Evolutionary conservation across 2,113 vertebrate species (phyloP), one percentile per base, ranked within the genome.

Genomic region (Antigone vipio): DNA sequence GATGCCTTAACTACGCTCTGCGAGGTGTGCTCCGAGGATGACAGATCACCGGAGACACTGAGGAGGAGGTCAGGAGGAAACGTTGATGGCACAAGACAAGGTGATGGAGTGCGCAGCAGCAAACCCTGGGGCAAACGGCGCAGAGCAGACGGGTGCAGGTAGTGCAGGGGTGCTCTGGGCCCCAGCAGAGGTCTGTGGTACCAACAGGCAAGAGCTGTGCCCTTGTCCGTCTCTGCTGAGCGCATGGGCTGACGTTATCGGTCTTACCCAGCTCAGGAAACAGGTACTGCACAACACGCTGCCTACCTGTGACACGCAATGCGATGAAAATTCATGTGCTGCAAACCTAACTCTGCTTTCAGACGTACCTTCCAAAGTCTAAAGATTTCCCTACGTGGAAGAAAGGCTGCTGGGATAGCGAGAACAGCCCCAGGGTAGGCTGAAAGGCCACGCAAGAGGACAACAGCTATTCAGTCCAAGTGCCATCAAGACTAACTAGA

Each of bases 221-320:
- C 50, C 55, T 58, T 17, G 15, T 58, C 34, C 9, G 29, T n/a
- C 26, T 30, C 75, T 88, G 76, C 55, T 59, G 75, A 64, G 71
- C 3, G 1, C 10, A 9, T 1, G 1, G 55, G 58, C 58, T 78
- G 86, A 38, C 26, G 52, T 29, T 53, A 50, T 22, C 8, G 0
- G 45, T 55, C 23, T 72, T 11, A 50, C n/a, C 34, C 44, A 74
- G 79, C 86, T 64, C 56, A 40, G 77, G 69, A 80, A 30, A 67
- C 55, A 34, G 0, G 6, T 20, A 19, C 10, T 24, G 53, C 15
- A 0, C 42, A 56, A 35, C 80, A 45, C 4, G 0, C 35, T 35
- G 15, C 10, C 32, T 52, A 47, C 68, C 68, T 38, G 50, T 45
- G 73, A 58, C 63, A 58, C 0, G 2, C 15, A 21, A 47, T 2